These are phyloP conservation scores for Dorcus hopei DNA, from an alignment of 2,888 invertebrate species.

Conservation along the genomic window DNA sequence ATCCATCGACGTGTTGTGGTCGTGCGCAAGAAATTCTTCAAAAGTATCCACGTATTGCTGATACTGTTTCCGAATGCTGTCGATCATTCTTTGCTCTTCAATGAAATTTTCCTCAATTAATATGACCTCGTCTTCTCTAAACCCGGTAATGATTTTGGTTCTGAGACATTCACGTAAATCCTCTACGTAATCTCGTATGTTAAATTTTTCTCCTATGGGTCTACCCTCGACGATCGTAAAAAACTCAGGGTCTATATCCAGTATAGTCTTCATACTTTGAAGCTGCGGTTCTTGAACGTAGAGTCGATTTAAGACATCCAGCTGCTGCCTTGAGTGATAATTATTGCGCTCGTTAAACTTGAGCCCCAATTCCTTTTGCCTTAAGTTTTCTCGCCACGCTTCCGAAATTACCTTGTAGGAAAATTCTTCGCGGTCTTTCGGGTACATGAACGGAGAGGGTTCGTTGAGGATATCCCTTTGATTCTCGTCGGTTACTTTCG, in stretches of 20 bases:
- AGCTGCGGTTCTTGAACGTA: slow-evolving; percentile 55
- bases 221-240: slow-evolving; percentile 62
- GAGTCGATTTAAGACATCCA: slow-evolving; percentile 57
- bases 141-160: slow-evolving; percentile 47
- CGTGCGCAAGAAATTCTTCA: slow-evolving; percentile 59
- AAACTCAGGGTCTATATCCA: slow-evolving; percentile 65
- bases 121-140: slow-evolving; percentile 46
- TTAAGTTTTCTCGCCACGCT: slow-evolving; percentile 39
- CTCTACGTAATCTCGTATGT: slow-evolving; percentile 56
- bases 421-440: slow-evolving; percentile 47
- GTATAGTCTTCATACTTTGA: slow-evolving; percentile 55
- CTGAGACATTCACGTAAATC: slow-evolving; percentile 46
- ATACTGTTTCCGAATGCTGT: slow-evolving; percentile 51
- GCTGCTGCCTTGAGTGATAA: slow-evolving; percentile 39
- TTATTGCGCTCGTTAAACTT: slow-evolving; percentile 41
- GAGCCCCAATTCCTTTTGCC: slow-evolving; percentile 37
- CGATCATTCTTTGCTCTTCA: slow-evolving; percentile 54
- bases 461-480: slow-evolving; percentile 42
- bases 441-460: slow-evolving; percentile 48
- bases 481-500: slow-evolving; percentile 32
- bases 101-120: slow-evolving; percentile 56
- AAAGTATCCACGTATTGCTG: slow-evolving; percentile 56
- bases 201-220: slow-evolving; percentile 57
- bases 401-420: slow-evolving; percentile 48
- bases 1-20: slow-evolving; percentile 60